These are phyloP conservation scores for Heliconius congener DNA, from an alignment of 1,140 invertebrate species.

Conservation along the genomic window DNA sequence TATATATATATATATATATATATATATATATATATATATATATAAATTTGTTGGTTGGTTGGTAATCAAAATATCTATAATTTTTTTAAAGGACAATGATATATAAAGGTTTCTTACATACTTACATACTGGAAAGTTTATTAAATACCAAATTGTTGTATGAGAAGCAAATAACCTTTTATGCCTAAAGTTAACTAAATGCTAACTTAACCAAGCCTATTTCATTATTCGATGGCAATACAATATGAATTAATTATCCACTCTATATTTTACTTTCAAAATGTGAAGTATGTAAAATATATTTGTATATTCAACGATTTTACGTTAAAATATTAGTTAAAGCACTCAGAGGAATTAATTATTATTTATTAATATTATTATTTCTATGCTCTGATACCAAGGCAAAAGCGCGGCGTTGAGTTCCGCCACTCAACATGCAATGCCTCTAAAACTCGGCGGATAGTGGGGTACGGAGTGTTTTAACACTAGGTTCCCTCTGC, in stretches of 20 bases:
- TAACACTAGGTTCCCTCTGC: no score
- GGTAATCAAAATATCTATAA: neutral
- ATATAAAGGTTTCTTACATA: neutral
- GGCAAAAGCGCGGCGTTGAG: no score
- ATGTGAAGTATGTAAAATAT: neutral
- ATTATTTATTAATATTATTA: no score
- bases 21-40: no score
- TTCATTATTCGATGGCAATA: neutral
- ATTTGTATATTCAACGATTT: neutral
- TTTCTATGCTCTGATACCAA: no score
- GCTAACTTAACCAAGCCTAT: constrained; percentile 5
- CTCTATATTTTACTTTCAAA: neutral
- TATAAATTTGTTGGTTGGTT: no score
- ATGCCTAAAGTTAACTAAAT: neutral
- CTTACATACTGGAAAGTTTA: neutral
- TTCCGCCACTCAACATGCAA: no score
- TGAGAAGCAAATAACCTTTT: constrained; percentile 29
- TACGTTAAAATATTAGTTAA: no score
- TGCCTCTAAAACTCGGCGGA: no score
- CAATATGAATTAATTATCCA: constrained; percentile 1
- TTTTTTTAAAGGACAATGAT: neutral
- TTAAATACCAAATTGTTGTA: constrained; percentile 15
- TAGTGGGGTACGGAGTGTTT: no score
- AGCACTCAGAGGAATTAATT: no score
- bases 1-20: no score